A percentile compares a stretch with the other conserved stretches of the same genome.
Evolutionary conservation across 2,797 vertebrate genomes (phyloP).

Genomic region (Graptemys geographica): DNA sequence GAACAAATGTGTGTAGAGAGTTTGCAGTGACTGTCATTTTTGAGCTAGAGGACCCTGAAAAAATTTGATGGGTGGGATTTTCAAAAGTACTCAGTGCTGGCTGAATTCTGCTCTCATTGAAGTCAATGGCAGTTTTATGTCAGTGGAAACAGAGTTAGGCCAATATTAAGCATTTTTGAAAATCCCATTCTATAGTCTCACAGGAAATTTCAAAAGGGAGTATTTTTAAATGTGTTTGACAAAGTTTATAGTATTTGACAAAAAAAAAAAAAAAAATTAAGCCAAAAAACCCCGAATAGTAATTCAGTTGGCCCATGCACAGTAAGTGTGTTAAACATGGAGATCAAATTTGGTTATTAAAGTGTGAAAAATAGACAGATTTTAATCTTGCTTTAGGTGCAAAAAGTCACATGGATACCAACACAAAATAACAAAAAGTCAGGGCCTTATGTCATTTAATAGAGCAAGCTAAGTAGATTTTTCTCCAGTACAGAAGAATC

Average conservation of each 20-base stretch:
- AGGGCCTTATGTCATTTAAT: neutral
- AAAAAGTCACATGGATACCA: neutral
- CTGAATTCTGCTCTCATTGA: neutral
- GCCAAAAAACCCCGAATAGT: accelerated
- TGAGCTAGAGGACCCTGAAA: neutral
- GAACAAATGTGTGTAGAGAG: neutral
- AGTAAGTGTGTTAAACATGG: neutral
- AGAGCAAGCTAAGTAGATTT: neutral
- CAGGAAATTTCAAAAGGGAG: neutral
- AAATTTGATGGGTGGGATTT: accelerated
- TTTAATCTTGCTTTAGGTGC: neutral
- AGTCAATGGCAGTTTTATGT: neutral
- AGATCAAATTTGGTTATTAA: neutral
- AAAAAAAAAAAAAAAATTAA: neutral
- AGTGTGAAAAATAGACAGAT: neutral
- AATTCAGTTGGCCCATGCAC: neutral
- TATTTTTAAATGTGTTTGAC: neutral
- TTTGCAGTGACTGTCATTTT: neutral
- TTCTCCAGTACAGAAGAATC: neutral
- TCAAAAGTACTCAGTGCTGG: neutral
- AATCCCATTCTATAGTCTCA: neutral
- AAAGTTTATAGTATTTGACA: neutral
- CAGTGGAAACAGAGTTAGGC: neutral
- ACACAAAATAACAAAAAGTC: neutral
- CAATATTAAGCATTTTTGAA: neutral